These are phyloP conservation scores for Larimichthys polyactis DNA, from an alignment of 2,113 vertebrate species.

Conservation along the genomic window DNA sequence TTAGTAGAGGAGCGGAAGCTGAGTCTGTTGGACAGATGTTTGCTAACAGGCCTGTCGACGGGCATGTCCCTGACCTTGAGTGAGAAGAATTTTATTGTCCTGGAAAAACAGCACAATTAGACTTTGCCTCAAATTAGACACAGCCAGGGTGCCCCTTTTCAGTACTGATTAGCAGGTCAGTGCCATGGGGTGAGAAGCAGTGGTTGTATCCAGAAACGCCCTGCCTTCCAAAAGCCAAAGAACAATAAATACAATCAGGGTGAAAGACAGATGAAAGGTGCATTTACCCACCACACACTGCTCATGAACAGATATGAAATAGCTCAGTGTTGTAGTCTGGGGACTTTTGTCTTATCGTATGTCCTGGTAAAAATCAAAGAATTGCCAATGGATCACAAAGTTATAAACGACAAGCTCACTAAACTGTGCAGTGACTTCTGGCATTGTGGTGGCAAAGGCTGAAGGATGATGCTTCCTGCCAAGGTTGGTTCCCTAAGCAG, in stretches of 20 bases:
- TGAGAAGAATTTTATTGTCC: constrained; percentile 89
- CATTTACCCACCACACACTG: constrained; percentile 14
- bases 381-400: not conserved
- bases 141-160: constrained; percentile 78
- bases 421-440: constrained; percentile 17
- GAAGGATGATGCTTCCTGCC: constrained; percentile 45
- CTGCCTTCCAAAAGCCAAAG: constrained; percentile 42
- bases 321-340: constrained; percentile 3
- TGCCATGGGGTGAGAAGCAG: constrained; percentile 63
- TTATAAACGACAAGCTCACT: not conserved
- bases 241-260: constrained; percentile 80
- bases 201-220: constrained; percentile 41
- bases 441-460: constrained; percentile 19
- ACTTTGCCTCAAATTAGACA: constrained; percentile 85
- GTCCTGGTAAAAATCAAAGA: not conserved
- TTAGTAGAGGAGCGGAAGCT: constrained; percentile 71
- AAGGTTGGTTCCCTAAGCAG: constrained; percentile 65
- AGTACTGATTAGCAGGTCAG: constrained; percentile 80
- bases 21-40: constrained; percentile 93
- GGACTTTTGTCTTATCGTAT: not conserved
- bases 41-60: constrained; percentile 83
- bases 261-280: constrained; percentile 48
- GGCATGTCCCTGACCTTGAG: constrained; percentile 86
- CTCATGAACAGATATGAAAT: constrained; percentile 34
- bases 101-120: constrained; percentile 87